A percentile compares a stretch with the other conserved stretches of the same genome.
Evolutionary conservation across 2,888 invertebrate genomes (phyloP).

Genomic region (Pseudoips prasinana): DNA sequence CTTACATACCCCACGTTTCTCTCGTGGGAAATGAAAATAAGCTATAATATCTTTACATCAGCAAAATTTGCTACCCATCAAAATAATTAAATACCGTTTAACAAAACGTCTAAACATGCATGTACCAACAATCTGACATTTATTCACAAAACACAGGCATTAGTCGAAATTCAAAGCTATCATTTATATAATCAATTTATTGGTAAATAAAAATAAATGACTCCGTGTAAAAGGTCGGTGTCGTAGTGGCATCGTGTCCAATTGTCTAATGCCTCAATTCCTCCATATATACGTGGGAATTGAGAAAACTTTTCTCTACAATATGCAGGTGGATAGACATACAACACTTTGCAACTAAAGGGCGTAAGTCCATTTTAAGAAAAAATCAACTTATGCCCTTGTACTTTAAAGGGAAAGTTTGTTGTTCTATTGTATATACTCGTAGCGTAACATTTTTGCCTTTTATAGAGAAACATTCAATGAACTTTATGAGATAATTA

Average conservation of each 20-base stretch:
- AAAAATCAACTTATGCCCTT: no score
- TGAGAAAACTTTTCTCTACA: slow-evolving; percentile 25
- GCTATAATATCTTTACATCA: no score
- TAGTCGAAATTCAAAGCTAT: slow-evolving; percentile 22
- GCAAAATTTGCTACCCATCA: slow-evolving; percentile 2
- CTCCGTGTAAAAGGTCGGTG: slow-evolving; percentile 32
- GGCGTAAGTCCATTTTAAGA: no score
- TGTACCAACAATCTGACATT: slow-evolving; percentile 10
- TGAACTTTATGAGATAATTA: no score
- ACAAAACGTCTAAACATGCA: neutral
- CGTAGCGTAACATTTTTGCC: no score
- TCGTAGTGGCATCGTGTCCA: slow-evolving; percentile 34
- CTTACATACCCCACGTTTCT: no score
- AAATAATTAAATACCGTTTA: slow-evolving; percentile 13
- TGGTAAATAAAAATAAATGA: slow-evolving; percentile 32
- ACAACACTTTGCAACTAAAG: no score
- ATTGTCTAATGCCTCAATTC: slow-evolving; percentile 34
- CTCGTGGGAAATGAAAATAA: no score
- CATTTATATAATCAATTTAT: slow-evolving; percentile 32
- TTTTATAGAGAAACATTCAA: no score
- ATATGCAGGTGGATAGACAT: slow-evolving; percentile 20
- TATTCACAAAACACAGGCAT: slow-evolving; percentile 5
- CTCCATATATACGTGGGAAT: slow-evolving; percentile 29
- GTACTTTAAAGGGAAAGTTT: no score
- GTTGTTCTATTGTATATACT: no score